Base-by-base conservation (phyloP, 2,888 invertebrate genomes). In the Caenorhabditis becei region DNA sequence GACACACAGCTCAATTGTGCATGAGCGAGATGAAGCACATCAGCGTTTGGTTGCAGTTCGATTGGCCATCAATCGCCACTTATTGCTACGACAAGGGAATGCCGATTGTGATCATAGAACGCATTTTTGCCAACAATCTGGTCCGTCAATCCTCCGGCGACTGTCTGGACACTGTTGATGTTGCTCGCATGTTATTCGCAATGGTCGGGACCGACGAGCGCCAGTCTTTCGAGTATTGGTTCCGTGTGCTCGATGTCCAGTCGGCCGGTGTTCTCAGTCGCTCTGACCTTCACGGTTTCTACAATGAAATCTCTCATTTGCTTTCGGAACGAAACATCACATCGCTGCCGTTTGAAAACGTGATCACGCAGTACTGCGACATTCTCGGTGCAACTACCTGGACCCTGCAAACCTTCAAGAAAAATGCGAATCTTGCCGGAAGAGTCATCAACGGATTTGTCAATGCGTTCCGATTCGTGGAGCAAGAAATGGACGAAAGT, bases 151-250 rank as follows among this genome's bases (percentile, higher is more conserved):
- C 67, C 24, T 49, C 44, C 10, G 77, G 67, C 8, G 67, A 67
- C 14, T 53, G 24, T 54, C 32, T 77, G n/a, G 32, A 47, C 35
- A 26, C 14, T 7, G 54, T 26, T 14, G 66, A 67, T 32, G 44
- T 77, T 44, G 28, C 37, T 11, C 62, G 69, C 61, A 16, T 77
- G 10, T 20, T 77, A 7, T 77, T 77, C 16, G 77, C 77, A 23
- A 63, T 63, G 35, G 37, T 69, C 20, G 77, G 77, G 1, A 69
- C 69, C 5, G 77, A 77, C 26, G 77, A 77, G 26, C 23, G 24
- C 14, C 77, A 77, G n/a, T 56, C 67, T 2, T 56, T 58, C 23
- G 69, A 77, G 26, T 77, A 77, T 26, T 77, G 77, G 77, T 69
- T 69, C 37, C 62, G 69, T 24, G 63, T 77, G 1, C 69, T 77